Percentiles rank a stretch among this genome's conserved stretches.
These are phyloP conservation scores for Pluvialis apricaria DNA, from an alignment of 2,113 vertebrate genomes.

Conservation along the genomic window DNA sequence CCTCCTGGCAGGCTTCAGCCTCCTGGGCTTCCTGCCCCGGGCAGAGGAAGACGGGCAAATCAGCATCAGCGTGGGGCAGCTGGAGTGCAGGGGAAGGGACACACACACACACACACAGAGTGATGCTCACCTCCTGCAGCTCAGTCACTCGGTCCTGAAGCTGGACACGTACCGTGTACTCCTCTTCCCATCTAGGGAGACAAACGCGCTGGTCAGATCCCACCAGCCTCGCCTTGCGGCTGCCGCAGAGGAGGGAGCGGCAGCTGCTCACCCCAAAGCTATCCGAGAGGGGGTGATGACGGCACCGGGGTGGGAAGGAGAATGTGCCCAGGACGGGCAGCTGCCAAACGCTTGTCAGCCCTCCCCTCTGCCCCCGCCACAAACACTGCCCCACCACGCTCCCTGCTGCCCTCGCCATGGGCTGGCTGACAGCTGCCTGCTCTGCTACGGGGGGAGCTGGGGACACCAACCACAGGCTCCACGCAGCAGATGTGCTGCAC, in stretches of 20 bases:
- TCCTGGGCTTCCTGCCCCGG: conserved; percentile 86
- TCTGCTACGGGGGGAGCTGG: background rate
- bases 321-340: background rate
- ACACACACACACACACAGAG: too few relatives aligned
- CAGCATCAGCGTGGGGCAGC: fast-evolving
- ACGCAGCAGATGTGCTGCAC: background rate
- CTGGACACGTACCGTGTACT: conserved; percentile 88
- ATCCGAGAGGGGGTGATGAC: background rate
- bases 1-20: conserved; percentile 93
- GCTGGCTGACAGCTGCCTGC: background rate
- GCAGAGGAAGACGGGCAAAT: background rate
- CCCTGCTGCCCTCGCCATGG: background rate
- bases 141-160: conserved; percentile 87
- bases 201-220: background rate
- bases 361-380: background rate
- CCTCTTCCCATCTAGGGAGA: conserved; percentile 90
- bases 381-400: background rate
- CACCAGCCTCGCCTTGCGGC: background rate
- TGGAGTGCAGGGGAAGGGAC: background rate
- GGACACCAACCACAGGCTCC: background rate
- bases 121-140: conserved; percentile 85
- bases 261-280: conserved; percentile 20
- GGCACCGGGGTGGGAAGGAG: background rate
- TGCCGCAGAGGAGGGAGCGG: background rate
- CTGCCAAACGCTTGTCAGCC: background rate